phyloP scores from a whole-genome alignment of 2,888 invertebrate genomes.

The Cephalotes varians region DNA sequence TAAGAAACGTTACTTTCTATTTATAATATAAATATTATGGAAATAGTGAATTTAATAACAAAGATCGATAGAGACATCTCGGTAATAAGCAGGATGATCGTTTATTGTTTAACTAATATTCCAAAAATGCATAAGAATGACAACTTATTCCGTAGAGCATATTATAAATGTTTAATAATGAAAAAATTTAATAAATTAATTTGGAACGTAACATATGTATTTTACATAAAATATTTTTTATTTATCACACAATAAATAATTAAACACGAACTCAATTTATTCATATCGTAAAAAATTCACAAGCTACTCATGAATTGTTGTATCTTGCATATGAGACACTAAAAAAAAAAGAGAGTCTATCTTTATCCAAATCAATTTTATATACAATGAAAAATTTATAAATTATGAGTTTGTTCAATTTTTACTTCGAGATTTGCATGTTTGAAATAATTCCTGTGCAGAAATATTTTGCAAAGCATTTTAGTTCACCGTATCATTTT shows the following conservation, averaged over 20 bases:
- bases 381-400: not conserved
- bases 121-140: not conserved
- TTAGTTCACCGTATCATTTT: not conserved
- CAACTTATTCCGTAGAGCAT: not conserved
- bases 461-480: not conserved
- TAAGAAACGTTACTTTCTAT: not conserved
- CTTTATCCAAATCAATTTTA: not conserved
- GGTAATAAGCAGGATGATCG: not conserved
- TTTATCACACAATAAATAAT: not conserved
- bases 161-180: not conserved
- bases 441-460: not conserved
- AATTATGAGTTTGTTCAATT: not conserved
- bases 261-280: not conserved
- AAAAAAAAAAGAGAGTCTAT: not conserved
- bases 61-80: not conserved
- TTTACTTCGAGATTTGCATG: not conserved
- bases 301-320: not conserved
- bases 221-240: not conserved
- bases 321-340: not conserved
- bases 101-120: not conserved
- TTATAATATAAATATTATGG: not conserved
- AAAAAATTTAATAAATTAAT: conserved; percentile 10
- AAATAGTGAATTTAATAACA: not conserved
- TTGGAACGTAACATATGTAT: not conserved
- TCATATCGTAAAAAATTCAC: not conserved